Conservation (phyloP, 92 coral and sea anemone genomes). For the Porites evermanni region DNA sequence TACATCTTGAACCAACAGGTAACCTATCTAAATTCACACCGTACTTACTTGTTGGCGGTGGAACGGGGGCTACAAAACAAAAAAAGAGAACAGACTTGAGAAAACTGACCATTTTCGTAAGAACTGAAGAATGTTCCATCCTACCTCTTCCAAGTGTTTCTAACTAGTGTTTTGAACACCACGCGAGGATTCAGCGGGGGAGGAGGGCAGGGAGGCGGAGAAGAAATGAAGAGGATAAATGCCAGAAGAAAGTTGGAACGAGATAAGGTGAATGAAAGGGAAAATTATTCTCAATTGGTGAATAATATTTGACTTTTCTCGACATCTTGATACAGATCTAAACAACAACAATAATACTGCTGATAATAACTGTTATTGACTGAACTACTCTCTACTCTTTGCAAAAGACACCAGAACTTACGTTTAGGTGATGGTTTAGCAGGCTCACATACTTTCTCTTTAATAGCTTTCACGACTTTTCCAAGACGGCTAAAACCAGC, state of each 20-base stretch:
- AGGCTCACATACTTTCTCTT: constrained; percentile 49
- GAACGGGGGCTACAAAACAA: constrained; percentile 18
- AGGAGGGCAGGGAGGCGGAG: background rate
- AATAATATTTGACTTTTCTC: background rate
- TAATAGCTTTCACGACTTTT: constrained; percentile 31
- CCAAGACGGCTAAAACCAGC: constrained; percentile 54
- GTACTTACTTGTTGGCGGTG: constrained; percentile 44
- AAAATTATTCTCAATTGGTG: no score
- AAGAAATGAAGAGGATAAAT: background rate
- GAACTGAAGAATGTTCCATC: background rate
- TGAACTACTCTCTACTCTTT: no score
- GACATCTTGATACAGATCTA: background rate
- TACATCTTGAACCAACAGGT: background rate
- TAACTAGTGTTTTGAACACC: no score
- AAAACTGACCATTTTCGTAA: background rate
- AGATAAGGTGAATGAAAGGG: background rate
- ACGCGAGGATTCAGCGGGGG: background rate
- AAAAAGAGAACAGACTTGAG: background rate
- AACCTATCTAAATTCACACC: no score
- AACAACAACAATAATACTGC: no score
- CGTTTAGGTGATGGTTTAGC: constrained; percentile 29
- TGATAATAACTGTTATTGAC: no score
- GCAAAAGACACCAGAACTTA: background rate
- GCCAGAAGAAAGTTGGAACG: background rate
- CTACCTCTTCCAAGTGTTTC: no score